Conservation (phyloP, 2,113 vertebrate species). For the Gobio gobio region DNA sequence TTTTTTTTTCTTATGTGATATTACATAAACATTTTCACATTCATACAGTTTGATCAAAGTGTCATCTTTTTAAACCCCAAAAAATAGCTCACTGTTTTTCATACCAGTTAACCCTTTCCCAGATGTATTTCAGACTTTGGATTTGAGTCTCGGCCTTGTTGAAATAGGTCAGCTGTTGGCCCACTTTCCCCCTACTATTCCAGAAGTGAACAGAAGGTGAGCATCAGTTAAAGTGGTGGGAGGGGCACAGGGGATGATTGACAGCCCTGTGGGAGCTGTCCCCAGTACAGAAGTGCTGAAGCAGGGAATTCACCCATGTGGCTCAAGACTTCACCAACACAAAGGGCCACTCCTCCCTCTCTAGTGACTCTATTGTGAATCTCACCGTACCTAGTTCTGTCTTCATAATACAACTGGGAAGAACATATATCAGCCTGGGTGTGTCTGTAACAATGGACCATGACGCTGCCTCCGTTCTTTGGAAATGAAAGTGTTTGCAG, state of each 20-base stretch:
- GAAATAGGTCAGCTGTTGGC: conserved; percentile 76
- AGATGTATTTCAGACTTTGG: conserved; percentile 56
- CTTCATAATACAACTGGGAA: conserved; percentile 20
- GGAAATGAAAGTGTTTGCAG: conserved; percentile 46
- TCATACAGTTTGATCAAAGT: background rate
- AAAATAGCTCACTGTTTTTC: background rate
- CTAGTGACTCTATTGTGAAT: conserved; percentile 69
- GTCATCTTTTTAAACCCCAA: background rate
- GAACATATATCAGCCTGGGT: conserved; percentile 50
- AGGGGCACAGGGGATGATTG: conserved; percentile 64
- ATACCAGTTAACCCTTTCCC: conserved; percentile 40
- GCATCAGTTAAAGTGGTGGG: conserved; percentile 72
- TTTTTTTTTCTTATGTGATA: background rate
- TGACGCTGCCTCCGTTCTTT: conserved; percentile 47
- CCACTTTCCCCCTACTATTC: conserved; percentile 67
- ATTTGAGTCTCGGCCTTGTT: conserved; percentile 60
- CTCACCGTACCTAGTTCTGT: conserved; percentile 60
- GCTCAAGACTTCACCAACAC: conserved; percentile 67
- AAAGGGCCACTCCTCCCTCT: conserved; percentile 72
- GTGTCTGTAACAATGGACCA: conserved; percentile 59
- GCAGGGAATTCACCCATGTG: conserved; percentile 73
- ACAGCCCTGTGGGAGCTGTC: conserved; percentile 74
- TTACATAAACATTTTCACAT: background rate
- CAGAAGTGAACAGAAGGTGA: conserved; percentile 76
- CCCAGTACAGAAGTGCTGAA: conserved; percentile 77